Evolutionary conservation across 2,797 vertebrate genomes (phyloP).

Genomic region (Manis crassicaudata): DNA sequence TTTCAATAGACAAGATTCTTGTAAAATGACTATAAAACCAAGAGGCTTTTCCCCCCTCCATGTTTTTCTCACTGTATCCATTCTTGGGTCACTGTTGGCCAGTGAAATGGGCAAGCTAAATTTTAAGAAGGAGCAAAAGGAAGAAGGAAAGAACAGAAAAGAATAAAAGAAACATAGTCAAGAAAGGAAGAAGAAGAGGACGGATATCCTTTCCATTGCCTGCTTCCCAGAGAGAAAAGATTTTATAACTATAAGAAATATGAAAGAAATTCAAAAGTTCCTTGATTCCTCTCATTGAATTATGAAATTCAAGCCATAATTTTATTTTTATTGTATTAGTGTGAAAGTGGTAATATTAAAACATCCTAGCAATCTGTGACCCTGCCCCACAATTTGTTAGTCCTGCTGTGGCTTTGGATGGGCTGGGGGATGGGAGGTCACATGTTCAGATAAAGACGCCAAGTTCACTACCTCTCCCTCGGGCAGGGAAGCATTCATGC

Average conservation of each 20-base stretch:
- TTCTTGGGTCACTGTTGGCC: neutral
- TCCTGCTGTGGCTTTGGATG: neutral
- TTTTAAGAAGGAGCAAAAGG: neutral
- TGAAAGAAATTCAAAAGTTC: neutral
- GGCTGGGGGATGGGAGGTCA: neutral
- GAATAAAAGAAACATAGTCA: neutral
- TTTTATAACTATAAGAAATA: conserved; percentile 8
- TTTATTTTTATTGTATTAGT: neutral
- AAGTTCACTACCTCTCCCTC: conserved; percentile 54
- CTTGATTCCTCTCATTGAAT: neutral
- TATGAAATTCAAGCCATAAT: neutral
- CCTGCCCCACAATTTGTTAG: neutral
- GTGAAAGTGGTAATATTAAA: neutral
- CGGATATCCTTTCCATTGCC: neutral
- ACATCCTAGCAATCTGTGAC: neutral
- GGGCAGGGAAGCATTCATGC: conserved; percentile 29
- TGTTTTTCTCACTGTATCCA: neutral
- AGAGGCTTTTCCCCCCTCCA: neutral
- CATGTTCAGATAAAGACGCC: neutral
- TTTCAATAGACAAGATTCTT: neutral
- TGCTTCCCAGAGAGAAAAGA: neutral
- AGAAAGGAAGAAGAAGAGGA: neutral
- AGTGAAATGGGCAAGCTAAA: conserved; percentile 27
- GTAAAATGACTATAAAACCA: neutral
- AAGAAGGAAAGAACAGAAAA: neutral